Evolutionary conservation across 2,797 vertebrate genomes (phyloP).

Genomic region (Acanthurus leucopareius): DNA sequence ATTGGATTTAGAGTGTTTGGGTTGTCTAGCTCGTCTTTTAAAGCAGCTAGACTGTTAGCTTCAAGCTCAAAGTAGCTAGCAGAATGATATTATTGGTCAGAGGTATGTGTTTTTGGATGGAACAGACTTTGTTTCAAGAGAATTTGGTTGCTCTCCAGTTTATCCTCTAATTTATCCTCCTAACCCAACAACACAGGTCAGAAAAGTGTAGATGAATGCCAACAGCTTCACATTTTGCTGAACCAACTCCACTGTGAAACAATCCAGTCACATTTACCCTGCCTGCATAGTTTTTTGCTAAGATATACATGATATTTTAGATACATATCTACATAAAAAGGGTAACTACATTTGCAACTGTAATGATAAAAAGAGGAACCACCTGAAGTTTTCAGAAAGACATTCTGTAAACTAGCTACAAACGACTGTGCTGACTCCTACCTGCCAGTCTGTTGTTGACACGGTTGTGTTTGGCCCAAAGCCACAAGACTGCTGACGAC

Average conservation of each 20-base stretch:
- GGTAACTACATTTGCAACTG: background rate
- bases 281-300: background rate
- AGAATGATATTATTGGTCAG: background rate
- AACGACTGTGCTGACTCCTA: conserved; percentile 54
- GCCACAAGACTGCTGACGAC: conserved; percentile 86
- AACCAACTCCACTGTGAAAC: background rate
- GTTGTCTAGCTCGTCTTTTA: background rate
- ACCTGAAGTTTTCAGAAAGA: no score
- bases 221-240: background rate
- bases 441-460: conserved; percentile 94
- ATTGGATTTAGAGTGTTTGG: no score
- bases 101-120: background rate
- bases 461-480: conserved; percentile 93
- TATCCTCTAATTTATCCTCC: background rate
- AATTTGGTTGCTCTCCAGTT: background rate
- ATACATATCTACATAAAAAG: background rate
- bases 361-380: background rate
- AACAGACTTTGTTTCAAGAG: background rate
- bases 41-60: background rate
- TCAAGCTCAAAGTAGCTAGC: background rate
- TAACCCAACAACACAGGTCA: background rate
- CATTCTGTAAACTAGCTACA: background rate
- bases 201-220: background rate
- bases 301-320: no score
- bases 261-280: background rate